Evolutionary conservation across 35 echinoderm and acorn worm species (phyloP).

Genomic region (Eucidaris tribuloides): DNA sequence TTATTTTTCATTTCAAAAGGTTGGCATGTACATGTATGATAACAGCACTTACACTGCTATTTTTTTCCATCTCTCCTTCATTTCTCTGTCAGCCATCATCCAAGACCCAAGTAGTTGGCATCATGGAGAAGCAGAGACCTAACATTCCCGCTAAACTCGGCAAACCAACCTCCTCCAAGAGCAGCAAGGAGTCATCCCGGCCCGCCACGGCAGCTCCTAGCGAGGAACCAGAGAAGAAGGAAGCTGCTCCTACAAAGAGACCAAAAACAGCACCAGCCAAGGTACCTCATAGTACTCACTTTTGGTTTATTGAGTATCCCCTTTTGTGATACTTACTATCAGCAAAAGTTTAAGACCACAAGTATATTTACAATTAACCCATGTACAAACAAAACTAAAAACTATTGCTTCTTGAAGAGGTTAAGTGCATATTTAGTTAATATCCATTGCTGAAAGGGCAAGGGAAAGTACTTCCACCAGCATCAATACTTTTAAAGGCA

Average conservation of each 20-base stretch:
- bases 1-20: too few species aligned
- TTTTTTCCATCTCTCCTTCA: too few species aligned
- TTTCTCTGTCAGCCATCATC: constrained; percentile 81
- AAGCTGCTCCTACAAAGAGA: constrained; percentile 57
- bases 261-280: constrained; percentile 97
- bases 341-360: too few species aligned
- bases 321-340: neutral
- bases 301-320: neutral
- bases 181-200: constrained; percentile 13
- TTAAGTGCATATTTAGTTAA: too few species aligned
- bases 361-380: neutral
- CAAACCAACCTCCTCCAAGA: constrained; percentile 59
- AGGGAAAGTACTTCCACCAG: too few species aligned
- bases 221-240: constrained; percentile 38
- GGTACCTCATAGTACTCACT: too few species aligned
- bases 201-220: constrained; percentile 23
- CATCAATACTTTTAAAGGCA: too few species aligned
- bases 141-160: constrained; percentile 98
- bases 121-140: constrained; percentile 84
- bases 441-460: too few species aligned
- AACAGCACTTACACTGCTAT: too few species aligned
- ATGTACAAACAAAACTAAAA: neutral
- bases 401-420: too few species aligned
- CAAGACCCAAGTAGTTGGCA: constrained; percentile 64
- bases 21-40: too few species aligned